A percentile compares a stretch with the other conserved stretches of the same genome.
Conservation (phyloP, 2,113 vertebrate species). For the Merops nubicus region DNA sequence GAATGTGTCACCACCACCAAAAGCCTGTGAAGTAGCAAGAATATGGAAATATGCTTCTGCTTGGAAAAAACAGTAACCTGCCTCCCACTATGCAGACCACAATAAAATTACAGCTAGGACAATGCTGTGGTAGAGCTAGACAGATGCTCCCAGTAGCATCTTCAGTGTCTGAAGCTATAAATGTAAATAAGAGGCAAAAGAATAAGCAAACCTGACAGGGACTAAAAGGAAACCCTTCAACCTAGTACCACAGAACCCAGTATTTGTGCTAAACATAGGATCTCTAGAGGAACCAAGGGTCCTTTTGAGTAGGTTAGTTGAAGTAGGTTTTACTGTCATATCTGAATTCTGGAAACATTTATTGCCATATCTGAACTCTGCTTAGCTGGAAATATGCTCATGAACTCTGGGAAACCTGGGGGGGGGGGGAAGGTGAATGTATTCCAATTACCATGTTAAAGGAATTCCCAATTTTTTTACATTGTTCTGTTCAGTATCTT, state of each 20-base stretch:
- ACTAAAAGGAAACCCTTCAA: background rate
- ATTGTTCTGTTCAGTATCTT: background rate
- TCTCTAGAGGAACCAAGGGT: background rate
- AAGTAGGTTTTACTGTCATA: background rate
- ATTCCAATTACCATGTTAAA: background rate
- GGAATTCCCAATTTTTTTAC: rapidly evolving
- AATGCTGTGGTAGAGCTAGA: background rate
- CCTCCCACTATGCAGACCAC: background rate
- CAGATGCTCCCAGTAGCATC: background rate
- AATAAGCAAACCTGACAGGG: background rate
- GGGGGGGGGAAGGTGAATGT: rapidly evolving
- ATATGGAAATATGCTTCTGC: background rate
- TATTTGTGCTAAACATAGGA: background rate
- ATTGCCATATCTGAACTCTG: background rate
- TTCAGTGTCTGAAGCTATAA: background rate
- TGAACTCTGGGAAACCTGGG: background rate
- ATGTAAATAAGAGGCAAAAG: background rate
- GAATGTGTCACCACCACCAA: background rate
- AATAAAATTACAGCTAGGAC: background rate
- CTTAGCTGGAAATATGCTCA: background rate
- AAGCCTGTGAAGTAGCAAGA: background rate
- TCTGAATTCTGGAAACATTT: background rate
- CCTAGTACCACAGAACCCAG: background rate
- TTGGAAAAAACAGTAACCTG: conserved; percentile 11
- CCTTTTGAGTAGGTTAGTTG: background rate